phyloP scores from a whole-genome alignment of 2,797 vertebrate genomes.

The Cuculus canorus region DNA sequence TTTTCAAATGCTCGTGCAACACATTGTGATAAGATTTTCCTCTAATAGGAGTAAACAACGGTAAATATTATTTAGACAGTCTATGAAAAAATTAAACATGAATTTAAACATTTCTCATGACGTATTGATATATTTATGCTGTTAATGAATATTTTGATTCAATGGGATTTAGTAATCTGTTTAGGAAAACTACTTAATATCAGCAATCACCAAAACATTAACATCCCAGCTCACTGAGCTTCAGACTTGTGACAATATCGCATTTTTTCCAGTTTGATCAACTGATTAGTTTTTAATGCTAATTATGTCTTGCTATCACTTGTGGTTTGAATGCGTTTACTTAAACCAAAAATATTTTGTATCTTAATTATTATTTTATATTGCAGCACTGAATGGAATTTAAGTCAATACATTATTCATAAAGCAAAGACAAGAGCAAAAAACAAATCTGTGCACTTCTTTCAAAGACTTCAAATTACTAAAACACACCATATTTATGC shows the following conservation, averaged over 20 bases:
- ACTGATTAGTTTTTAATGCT: conserved; percentile 53
- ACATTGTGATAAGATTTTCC: background rate
- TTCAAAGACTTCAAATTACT: conserved; percentile 76
- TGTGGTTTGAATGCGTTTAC: conserved; percentile 66
- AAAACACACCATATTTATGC: conserved; percentile 76
- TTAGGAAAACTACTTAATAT: conserved; percentile 64
- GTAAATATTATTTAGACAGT: conserved; percentile 17
- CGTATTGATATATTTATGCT: conserved; percentile 17
- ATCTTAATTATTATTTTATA: conserved; percentile 72
- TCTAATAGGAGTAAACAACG: background rate
- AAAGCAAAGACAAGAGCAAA: conserved; percentile 71
- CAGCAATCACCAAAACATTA: background rate
- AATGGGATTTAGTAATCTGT: conserved; percentile 55
- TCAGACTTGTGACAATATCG: conserved; percentile 41
- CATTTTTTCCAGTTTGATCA: conserved; percentile 52
- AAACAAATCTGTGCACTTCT: conserved; percentile 75
- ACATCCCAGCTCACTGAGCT: conserved; percentile 17
- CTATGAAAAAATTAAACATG: conserved; percentile 1
- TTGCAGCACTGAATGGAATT: conserved; percentile 67
- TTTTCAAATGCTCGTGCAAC: background rate
- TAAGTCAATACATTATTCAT: conserved; percentile 78
- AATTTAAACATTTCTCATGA: conserved; percentile 41
- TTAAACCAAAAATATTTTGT: conserved; percentile 71
- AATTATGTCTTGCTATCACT: conserved; percentile 50
- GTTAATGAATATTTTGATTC: conserved; percentile 63